Evolutionary conservation across 2,888 invertebrate species (phyloP), one percentile per base, ranked within the genome.

Genomic region (Parnassius apollo): DNA sequence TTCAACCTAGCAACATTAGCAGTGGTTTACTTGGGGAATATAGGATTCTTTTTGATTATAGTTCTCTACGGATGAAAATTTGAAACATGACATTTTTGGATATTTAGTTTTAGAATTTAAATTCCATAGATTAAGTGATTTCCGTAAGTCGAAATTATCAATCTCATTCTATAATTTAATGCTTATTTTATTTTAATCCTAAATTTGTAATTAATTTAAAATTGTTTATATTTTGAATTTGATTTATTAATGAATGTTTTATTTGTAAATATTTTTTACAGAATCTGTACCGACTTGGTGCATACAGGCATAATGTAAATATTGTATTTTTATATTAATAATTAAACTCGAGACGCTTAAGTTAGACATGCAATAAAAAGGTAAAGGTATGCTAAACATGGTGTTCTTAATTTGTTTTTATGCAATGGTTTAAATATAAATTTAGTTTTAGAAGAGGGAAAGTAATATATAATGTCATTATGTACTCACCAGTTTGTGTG

Each of bases 381-480:
- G 54, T 61, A 46, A 57, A 53, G 56, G 54, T 61, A 46, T 59
- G 50, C 61, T 22, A 44, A 45, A 56, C 50, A n/a, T 59, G 55
- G 35, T 54, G 58, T 35, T 45, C 12, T 42, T 18, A 22, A 49
- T 51, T 25, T 12, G 45, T 9, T 56, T 44, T 50, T 51, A 51
- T 44, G 44, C 35, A 50, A 53, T 18, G 48, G 49, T 70, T 70
- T 65, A 78, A 71, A 74, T 75, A 71, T 68, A 75, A 75, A 69
- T 66, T 61, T 56, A 45, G 42, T 53, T 57, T 62, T 58, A 58
- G 44, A 35, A 75, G 77, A 78, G 74, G 75, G 81, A 75, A 77
- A 80, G 81, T 86, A 85, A 85, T 85, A 84, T 85, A 84, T 82
- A 81, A 69, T 72, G 75, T 77, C 54, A 51, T 25, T 42, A 53